These are phyloP conservation scores for Morone saxatilis DNA, from an alignment of 2,113 vertebrate genomes.

Conservation along the genomic window DNA sequence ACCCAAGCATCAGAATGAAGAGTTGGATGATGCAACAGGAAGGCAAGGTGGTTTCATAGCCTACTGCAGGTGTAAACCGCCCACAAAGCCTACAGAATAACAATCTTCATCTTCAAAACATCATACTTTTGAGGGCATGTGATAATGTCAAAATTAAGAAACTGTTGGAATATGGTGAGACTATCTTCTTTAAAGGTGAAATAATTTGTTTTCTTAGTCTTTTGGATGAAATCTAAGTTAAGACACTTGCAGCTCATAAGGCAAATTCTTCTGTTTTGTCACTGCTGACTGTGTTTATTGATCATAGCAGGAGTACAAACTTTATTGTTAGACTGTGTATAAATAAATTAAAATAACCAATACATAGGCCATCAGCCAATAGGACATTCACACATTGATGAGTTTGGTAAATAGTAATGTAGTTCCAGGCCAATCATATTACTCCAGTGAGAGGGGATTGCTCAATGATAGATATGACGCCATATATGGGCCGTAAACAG, in stretches of 20 bases:
- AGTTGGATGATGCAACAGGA: background rate
- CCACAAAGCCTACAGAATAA: background rate
- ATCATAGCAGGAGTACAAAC: background rate
- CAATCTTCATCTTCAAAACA: background rate
- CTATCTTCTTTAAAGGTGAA: too few relatives aligned
- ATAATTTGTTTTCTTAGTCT: too few relatives aligned
- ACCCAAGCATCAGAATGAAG: background rate
- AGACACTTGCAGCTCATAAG: too few relatives aligned
- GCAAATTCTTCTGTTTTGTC: too few relatives aligned
- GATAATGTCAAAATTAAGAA: background rate
- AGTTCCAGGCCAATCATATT: background rate
- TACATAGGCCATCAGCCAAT: background rate
- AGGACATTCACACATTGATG: background rate
- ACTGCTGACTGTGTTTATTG: too few relatives aligned
- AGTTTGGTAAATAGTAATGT: background rate
- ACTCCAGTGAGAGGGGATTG: background rate
- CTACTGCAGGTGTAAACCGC: background rate
- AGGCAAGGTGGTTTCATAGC: background rate
- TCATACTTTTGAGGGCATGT: background rate
- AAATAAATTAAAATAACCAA: background rate
- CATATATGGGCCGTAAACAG: background rate
- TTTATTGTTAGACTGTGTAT: too few relatives aligned
- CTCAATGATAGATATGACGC: background rate
- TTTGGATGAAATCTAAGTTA: too few relatives aligned
- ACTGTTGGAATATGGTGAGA: too few relatives aligned